A percentile compares a stretch with the other conserved stretches of the same genome.
Evolutionary conservation across 2,797 vertebrate genomes (phyloP).

Genomic region (Distichodus sexfasciatus): DNA sequence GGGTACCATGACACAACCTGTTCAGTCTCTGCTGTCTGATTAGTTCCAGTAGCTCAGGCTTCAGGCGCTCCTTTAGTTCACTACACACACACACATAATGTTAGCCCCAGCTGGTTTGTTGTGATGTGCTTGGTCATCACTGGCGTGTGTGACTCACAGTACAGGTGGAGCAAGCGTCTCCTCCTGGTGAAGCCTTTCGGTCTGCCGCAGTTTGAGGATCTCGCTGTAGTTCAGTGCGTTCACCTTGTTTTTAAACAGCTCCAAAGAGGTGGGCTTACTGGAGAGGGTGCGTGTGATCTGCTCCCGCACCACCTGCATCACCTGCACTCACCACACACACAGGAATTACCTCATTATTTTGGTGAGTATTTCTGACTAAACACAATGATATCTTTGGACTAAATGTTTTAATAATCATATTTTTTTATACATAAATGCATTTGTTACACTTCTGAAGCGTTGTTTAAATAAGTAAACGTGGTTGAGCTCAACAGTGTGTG

Average conservation of each 20-base stretch:
- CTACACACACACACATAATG: conserved; percentile 60
- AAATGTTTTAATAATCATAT: no score
- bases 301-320: conserved; percentile 96
- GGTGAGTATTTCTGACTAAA: background rate
- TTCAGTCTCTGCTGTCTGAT: conserved; percentile 94
- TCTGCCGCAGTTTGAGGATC: conserved; percentile 93
- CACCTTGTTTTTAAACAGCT: conserved; percentile 93
- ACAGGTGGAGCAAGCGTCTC: conserved; percentile 89
- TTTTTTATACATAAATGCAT: no score
- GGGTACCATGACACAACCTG: conserved; percentile 88
- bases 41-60: conserved; percentile 88
- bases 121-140: background rate
- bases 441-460: no score
- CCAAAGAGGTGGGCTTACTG: conserved; percentile 89
- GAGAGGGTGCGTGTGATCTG: conserved; percentile 91
- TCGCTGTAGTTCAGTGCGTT: conserved; percentile 90
- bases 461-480: no score
- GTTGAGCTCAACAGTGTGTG: no score
- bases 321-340: conserved; percentile 62
- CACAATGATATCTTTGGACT: no score
- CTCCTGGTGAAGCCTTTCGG: conserved; percentile 91
- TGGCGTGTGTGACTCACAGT: conserved; percentile 68
- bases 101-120: background rate
- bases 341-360: background rate
- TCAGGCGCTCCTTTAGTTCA: conserved; percentile 89